These are phyloP conservation scores for Eristalis tenax DNA, from an alignment of 2,888 invertebrate species.

Conservation along the genomic window DNA sequence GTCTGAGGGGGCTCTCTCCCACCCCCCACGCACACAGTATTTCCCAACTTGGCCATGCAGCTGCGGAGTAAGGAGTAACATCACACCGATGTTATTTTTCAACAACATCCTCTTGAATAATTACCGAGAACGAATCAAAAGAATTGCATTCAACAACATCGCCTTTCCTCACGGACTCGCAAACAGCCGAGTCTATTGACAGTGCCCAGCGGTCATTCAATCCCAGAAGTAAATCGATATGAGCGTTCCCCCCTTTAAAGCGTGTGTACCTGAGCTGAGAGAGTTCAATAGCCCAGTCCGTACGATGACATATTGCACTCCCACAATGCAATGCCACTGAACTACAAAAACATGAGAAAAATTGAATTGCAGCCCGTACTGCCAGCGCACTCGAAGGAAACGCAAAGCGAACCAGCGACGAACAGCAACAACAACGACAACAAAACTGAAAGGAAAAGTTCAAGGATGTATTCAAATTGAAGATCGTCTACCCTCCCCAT, in stretches of 20 bases:
- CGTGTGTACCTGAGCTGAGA: background rate
- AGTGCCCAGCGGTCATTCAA: background rate
- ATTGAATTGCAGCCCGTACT: slow-evolving; percentile 57
- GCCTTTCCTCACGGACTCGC: too few species aligned
- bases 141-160: background rate
- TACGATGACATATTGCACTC: slow-evolving; percentile 44
- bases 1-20: too few species aligned
- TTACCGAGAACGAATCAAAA: background rate
- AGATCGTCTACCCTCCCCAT: slow-evolving; percentile 36
- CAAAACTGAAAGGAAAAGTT: slow-evolving; percentile 66
- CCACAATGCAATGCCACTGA: slow-evolving; percentile 39
- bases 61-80: too few species aligned
- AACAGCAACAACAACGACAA: slow-evolving; percentile 15
- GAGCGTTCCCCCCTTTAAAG: background rate
- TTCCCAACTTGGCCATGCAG: too few species aligned
- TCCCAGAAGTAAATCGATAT: slow-evolving; percentile 10
- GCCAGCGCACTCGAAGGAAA: background rate
- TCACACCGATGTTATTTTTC: too few species aligned
- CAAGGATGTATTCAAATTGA: slow-evolving; percentile 66
- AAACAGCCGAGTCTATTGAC: background rate
- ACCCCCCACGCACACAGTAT: too few species aligned
- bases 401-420: background rate
- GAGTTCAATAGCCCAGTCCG: slow-evolving; percentile 37
- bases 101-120: too few species aligned
- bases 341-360: slow-evolving; percentile 38